A percentile compares a stretch with the other conserved stretches of the same genome.
phyloP scores from a whole-genome alignment of 23 tunicate genomes.

The Corella eumyota region DNA sequence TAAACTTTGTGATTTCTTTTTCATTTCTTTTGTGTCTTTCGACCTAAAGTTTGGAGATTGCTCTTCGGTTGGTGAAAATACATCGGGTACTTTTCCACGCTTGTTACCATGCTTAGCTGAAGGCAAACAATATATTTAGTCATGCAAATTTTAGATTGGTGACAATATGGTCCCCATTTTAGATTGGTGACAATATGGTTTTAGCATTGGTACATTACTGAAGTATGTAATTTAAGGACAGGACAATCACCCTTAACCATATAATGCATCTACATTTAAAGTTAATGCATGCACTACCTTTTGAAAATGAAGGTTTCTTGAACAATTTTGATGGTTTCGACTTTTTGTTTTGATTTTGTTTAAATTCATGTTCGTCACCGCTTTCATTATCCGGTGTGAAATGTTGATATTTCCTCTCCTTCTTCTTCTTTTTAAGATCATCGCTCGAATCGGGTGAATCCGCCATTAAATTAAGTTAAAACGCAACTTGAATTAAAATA shows the following conservation, averaged over 20 bases:
- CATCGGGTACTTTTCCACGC: constrained; percentile 29
- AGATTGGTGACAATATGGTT: no score
- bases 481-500: no score
- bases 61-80: constrained; percentile 42
- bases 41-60: constrained; percentile 3
- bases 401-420: constrained; percentile 74
- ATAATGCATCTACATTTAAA: neutral
- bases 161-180: no score
- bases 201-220: no score
- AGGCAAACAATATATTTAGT: neutral
- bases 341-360: constrained; percentile 30
- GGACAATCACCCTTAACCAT: neutral
- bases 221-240: neutral
- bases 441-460: constrained; percentile 87
- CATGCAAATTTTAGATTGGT: neutral
- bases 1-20: constrained; percentile 80
- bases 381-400: constrained; percentile 67
- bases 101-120: constrained; percentile 47
- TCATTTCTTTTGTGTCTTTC: constrained; percentile 39
- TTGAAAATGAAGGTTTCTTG: constrained; percentile 80
- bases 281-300: constrained; percentile 22
- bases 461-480: no score
- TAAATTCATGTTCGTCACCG: constrained; percentile 50
- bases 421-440: constrained; percentile 45
- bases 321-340: constrained; percentile 67